Percentiles rank a stretch among this genome's conserved stretches.
These are phyloP conservation scores for Fregata magnificens DNA, from an alignment of 2,113 vertebrate genomes.

Conservation along the genomic window DNA sequence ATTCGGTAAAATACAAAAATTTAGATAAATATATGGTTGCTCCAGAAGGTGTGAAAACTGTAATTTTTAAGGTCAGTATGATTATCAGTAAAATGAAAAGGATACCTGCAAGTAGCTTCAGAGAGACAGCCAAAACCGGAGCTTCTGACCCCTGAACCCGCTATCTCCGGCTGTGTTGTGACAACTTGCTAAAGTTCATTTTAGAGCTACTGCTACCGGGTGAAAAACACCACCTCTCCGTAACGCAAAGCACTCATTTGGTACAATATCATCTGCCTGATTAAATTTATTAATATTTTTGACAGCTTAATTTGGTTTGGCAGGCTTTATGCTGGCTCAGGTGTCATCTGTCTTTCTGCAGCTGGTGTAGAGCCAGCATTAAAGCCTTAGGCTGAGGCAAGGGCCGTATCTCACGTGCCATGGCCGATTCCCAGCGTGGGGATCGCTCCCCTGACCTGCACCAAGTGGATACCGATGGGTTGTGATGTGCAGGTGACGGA, in stretches of 20 bases:
- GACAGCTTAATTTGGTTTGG: neutral
- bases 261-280: neutral
- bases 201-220: rapidly evolving
- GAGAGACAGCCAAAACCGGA: neutral
- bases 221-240: neutral
- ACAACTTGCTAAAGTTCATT: neutral
- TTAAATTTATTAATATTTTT: neutral
- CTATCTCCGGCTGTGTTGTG: rapidly evolving
- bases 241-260: neutral
- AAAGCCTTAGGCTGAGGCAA: neutral
- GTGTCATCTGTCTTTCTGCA: neutral
- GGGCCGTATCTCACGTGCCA: neutral
- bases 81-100: neutral
- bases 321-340: neutral
- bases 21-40: neutral
- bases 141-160: neutral
- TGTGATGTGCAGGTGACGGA: neutral
- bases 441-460: neutral
- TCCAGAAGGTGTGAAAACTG: neutral
- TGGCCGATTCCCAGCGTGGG: rapidly evolving
- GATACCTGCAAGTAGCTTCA: neutral
- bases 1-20: neutral
- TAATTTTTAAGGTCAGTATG: neutral
- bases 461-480: no score
- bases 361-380: neutral